These are phyloP conservation scores for Glandiceps talaboti DNA, from an alignment of 53 echinoderm and acorn worm genomes.

Conservation along the genomic window DNA sequence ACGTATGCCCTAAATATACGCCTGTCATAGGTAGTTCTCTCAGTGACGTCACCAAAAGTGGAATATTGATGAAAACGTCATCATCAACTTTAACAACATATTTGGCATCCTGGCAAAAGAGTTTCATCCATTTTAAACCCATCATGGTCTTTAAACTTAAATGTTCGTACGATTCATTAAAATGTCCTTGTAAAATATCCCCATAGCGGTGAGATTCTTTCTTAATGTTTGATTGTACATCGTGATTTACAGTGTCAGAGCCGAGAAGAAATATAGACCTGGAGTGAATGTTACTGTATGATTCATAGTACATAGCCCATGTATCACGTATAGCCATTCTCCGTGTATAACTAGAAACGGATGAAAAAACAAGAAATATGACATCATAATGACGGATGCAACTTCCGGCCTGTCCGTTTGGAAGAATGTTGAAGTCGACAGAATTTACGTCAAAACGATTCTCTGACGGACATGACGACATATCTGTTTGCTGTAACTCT, in stretches of 20 bases:
- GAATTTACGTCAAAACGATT: neutral
- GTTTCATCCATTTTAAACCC: neutral
- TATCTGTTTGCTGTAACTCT: neutral
- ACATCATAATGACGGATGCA: neutral
- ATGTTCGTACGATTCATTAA: neutral
- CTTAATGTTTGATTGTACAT: neutral
- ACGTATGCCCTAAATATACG: constrained; percentile 9
- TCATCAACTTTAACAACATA: neutral
- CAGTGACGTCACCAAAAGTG: constrained; percentile 10
- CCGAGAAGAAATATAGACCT: neutral
- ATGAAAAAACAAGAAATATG: neutral
- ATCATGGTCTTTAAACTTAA: neutral
- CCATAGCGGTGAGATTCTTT: neutral
- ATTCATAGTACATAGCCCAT: neutral
- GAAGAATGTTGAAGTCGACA: neutral
- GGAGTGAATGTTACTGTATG: neutral
- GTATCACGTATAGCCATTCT: neutral
- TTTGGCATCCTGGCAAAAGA: neutral
- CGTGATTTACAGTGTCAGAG: neutral
- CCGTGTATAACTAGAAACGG: neutral
- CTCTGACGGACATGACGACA: neutral
- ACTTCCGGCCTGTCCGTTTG: neutral
- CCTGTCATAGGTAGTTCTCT: neutral
- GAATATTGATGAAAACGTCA: neutral
- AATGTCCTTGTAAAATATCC: neutral